Conservation (phyloP, 2,888 invertebrate species). For the Nezara viridula region DNA sequence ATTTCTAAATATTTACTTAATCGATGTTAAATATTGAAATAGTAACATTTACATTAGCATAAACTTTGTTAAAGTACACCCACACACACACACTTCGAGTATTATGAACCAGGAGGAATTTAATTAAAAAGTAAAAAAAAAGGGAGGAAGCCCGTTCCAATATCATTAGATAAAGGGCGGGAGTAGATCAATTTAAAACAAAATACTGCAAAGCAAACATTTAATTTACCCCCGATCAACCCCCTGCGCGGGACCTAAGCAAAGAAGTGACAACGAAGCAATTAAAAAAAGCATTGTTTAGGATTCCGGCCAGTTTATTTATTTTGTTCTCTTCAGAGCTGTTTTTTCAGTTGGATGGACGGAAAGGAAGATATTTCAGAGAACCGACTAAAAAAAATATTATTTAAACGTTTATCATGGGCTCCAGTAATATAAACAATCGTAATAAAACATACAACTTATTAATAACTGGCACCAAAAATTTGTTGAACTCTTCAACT, state of each 20-base stretch:
- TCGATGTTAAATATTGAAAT: background rate
- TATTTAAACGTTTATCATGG: background rate
- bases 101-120: constrained; percentile 9
- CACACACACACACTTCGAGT: background rate
- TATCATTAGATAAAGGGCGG: constrained; percentile 20
- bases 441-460: background rate
- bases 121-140: constrained; percentile 16
- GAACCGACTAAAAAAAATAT: constrained; percentile 1
- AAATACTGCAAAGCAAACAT: constrained; percentile 37
- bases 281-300: constrained; percentile 48
- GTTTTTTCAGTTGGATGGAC: constrained; percentile 23
- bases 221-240: constrained; percentile 33
- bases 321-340: constrained; percentile 34
- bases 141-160: background rate
- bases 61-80: background rate
- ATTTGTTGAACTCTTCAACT: no score
- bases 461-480: background rate
- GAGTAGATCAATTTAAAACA: constrained; percentile 27
- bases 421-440: background rate
- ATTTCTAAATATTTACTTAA: no score
- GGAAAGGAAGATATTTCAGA: constrained; percentile 5
- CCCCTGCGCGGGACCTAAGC: constrained; percentile 1
- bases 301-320: constrained; percentile 23
- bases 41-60: background rate
- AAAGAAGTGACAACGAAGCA: constrained; percentile 36